Percentiles rank a stretch among this genome's conserved stretches.
phyloP scores from a whole-genome alignment of 30 jellyfish, hydroid and myxozoan species.

The Turritopsis dohrnii region DNA sequence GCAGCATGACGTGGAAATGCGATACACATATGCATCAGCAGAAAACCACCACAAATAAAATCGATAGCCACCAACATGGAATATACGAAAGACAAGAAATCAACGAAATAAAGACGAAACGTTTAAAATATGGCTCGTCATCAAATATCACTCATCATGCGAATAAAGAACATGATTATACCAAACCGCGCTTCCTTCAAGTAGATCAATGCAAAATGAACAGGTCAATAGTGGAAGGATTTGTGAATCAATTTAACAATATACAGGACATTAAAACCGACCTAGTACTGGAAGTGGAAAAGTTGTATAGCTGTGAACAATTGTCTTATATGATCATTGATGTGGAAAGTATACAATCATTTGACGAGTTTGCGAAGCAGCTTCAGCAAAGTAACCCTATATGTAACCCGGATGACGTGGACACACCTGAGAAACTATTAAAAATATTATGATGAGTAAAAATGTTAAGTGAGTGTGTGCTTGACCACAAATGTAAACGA shows the following conservation, averaged over 20 bases:
- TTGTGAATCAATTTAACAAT: background rate
- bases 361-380: slow-evolving; percentile 16
- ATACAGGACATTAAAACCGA: background rate
- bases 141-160: background rate
- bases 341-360: slow-evolving; percentile 27
- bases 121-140: background rate
- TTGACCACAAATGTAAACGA: no score
- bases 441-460: background rate
- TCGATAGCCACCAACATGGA: background rate
- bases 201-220: background rate
- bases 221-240: background rate
- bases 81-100: background rate
- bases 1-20: background rate
- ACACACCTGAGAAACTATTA: slow-evolving; percentile 17
- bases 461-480: background rate
- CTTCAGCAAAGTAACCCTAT: slow-evolving; percentile 10
- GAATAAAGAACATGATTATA: slow-evolving; percentile 2
- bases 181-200: background rate
- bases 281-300: slow-evolving; percentile 15
- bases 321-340: background rate
- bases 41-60: background rate
- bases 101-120: background rate
- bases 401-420: slow-evolving; percentile 27
- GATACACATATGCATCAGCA: background rate
- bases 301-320: background rate